Evolutionary conservation across 2,797 vertebrate species (phyloP).

Genomic region (Gymnothorax javanicus): DNA sequence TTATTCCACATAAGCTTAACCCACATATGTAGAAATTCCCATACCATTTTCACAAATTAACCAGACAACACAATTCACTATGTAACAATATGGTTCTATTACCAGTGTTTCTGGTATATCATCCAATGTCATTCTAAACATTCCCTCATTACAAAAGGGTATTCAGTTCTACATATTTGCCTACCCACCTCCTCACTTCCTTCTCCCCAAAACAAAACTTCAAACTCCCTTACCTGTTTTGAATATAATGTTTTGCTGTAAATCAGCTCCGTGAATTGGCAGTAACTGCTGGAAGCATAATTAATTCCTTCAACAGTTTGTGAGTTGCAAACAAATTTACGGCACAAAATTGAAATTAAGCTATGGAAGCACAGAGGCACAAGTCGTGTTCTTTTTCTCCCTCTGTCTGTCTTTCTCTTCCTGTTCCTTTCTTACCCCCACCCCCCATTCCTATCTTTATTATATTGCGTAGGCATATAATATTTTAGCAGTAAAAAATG

Average conservation of each 20-base stretch:
- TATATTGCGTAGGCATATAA: conserved; percentile 14
- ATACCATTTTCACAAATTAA: conserved; percentile 12
- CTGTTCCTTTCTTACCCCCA: conserved; percentile 72
- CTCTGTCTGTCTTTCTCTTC: conserved; percentile 67
- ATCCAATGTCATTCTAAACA: background rate
- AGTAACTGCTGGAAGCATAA: conserved; percentile 54
- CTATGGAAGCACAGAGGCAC: conserved; percentile 3
- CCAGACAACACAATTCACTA: background rate
- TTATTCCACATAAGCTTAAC: background rate
- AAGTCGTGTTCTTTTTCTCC: conserved; percentile 40
- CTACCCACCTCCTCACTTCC: conserved; percentile 23
- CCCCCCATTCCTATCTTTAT: conserved; percentile 64
- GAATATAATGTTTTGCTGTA: conserved; percentile 45
- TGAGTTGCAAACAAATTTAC: background rate
- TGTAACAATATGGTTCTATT: background rate
- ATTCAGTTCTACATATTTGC: background rate
- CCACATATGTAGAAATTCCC: background rate
- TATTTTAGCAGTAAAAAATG: conserved; percentile 12
- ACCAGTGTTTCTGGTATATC: background rate
- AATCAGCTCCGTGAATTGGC: conserved; percentile 58
- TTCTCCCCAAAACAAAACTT: background rate
- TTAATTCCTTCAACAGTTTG: conserved; percentile 17
- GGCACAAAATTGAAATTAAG: conserved; percentile 1
- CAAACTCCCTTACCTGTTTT: conserved; percentile 55
- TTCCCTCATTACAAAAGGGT: background rate